phyloP scores from a whole-genome alignment of 2,113 vertebrate genomes.

The Bubo scandiacus region DNA sequence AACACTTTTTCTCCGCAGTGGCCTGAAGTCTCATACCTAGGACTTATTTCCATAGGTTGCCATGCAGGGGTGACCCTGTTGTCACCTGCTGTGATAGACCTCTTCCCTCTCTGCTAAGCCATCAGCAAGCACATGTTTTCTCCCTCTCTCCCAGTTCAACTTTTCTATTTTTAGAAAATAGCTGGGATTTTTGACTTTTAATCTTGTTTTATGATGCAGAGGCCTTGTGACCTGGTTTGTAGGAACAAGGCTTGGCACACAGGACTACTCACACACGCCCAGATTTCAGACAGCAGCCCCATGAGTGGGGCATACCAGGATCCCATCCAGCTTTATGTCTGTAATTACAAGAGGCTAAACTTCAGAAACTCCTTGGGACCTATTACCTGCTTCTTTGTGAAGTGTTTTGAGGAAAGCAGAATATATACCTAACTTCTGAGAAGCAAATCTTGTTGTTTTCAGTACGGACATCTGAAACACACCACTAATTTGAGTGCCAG shows the following conservation, averaged over 20 bases:
- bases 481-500: neutral
- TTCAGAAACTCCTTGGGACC: neutral
- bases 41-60: neutral
- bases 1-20: neutral
- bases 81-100: accelerated
- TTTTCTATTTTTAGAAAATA: neutral
- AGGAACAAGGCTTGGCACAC: neutral
- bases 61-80: neutral
- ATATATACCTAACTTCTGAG: neutral
- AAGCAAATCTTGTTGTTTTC: neutral
- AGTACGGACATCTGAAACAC: neutral
- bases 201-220: neutral
- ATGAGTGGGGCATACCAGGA: accelerated
- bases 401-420: neutral
- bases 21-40: neutral
- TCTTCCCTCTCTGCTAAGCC: neutral
- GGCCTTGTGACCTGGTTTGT: neutral
- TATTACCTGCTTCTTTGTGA: neutral
- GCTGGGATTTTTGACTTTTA: neutral
- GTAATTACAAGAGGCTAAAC: neutral
- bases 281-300: neutral
- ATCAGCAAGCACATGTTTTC: accelerated
- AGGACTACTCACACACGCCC: accelerated
- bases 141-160: neutral
- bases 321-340: neutral